Base-by-base conservation (phyloP, 1,140 invertebrate species). In the Camponotus pennsylvanicus region DNA sequence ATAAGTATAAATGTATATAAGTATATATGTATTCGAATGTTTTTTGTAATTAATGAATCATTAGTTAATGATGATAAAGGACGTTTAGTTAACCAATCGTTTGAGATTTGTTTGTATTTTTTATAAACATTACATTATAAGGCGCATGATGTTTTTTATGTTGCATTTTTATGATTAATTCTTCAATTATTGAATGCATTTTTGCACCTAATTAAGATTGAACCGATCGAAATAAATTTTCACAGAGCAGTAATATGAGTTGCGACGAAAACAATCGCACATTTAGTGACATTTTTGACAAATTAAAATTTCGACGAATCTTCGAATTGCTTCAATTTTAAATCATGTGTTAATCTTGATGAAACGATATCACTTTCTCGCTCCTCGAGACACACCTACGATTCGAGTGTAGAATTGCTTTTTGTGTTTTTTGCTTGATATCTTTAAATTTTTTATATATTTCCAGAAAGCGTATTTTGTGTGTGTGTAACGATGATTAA, bases 351-450 rank as follows among this genome's bases (percentile, higher is more conserved):
- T 13, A 49, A 64, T 76, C 42, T 37, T 55, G 15, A 27, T 61
- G 32, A 42, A 69, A 57, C 40, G 0, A 18, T 32, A 27, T 52
- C 55, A 55, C 49, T 61, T 52, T 34, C 21, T 45, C 67, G 8
- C 70, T 34, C 32, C 27, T 83, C 32, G 40, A 61, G 21, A 45
- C 61, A 63, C 13, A 57, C 1, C 21, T 21, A 75, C 63, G 21
- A 15, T 71, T 37, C 37, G 15, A 73, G 21, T 40, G 55, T 73
- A 83, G 55, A 83, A 45, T 61, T 75, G 79, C 79, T 83, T 83
- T 83, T 75, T 61, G 57, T 83, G 79, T 83, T 83, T 61, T 49
- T 49, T 9, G 55, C 69, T 73, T 67, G 37, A 49, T 83, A 37
- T 73, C 18, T 8, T 11, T 34, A 73, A 61, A 40, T 75, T 52